Base-by-base conservation (phyloP, 2,888 invertebrate species). In the Drosophila putrida region DNA sequence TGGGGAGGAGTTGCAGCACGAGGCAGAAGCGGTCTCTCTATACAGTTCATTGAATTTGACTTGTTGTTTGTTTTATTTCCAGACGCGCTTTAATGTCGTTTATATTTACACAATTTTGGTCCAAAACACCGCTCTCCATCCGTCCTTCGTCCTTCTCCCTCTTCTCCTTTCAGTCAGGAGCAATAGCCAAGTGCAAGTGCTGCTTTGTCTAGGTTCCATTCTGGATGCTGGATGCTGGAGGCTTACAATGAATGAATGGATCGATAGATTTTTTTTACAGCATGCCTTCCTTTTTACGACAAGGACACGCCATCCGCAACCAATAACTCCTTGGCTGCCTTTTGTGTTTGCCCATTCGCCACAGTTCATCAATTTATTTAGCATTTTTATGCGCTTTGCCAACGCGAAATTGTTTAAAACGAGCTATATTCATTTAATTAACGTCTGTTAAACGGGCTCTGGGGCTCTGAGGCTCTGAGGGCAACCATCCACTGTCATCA, bases 51-150 rank as follows among this genome's bases (percentile, higher is more conserved):
- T 86, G 88, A 79, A 67, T 79, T 82, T 71, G 77, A 85, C 75
- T 79, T 82, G 78, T 71, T 83, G 72, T 83, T 84, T 87, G 84
- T 84, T 87, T 87, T 82, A 84, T 84, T 84, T 84, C 80, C 72
- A 84, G 84, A 78, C 82, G 80, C 75, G 82, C 80, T 84, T 84
- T 84, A 84, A 86, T 83, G 83, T 83, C 87, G 76, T 82, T 86
- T 86, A 85, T 83, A 83, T 86, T 86, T 83, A 86, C 76, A 86
- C 83, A 86, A 84, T 83, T 83, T 77, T 57, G 71, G 59, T 31
- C 54, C 60, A 20, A 20, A 25, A 53, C 49, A 15, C 33, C 6
- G 44, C 31, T 15, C 5, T 15, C 43, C 20, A 20, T 20, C 3
- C 20, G 20, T 5, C 4, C 55, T 0, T 20, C 20, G 20, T 5